These are phyloP conservation scores for Halocynthia roretzi DNA, from an alignment of 23 tunicate species.

Conservation along the genomic window DNA sequence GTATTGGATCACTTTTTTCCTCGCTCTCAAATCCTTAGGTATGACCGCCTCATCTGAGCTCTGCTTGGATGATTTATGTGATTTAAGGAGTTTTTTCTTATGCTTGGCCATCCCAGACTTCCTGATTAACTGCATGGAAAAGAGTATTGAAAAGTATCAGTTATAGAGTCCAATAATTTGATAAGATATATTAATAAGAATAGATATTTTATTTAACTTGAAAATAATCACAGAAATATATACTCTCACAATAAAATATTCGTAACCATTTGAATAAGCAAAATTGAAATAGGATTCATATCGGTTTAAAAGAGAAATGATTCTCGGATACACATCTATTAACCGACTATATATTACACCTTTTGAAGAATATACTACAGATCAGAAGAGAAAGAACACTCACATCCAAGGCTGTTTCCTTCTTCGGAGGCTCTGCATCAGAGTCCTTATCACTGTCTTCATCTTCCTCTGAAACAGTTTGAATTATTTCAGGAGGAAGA, in stretches of 20 bases:
- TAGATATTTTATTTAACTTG: not conserved
- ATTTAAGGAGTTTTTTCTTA: conserved; percentile 8
- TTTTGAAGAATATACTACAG: not conserved
- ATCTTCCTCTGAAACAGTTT: conserved; percentile 7
- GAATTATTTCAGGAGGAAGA: not conserved
- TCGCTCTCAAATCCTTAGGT: conserved; percentile 13
- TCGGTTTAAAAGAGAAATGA: no score
- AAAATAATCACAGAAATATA: not conserved
- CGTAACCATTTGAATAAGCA: not conserved
- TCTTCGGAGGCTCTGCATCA: conserved; percentile 59
- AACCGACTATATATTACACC: not conserved
- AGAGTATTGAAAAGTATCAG: no score
- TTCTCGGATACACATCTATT: no score
- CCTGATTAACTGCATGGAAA: conserved; percentile 13
- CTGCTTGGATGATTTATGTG: not conserved
- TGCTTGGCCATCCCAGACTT: conserved; percentile 21
- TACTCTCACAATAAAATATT: not conserved
- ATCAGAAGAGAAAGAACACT: conserved; percentile 11
- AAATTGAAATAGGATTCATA: not conserved
- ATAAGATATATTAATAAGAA: no score
- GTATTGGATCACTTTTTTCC: conserved; percentile 17
- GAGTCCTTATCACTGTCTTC: conserved; percentile 78
- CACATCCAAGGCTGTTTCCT: conserved; percentile 64
- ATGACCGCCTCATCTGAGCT: not conserved
- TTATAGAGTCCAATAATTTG: no score